Conservation (phyloP, 37 sponge, comb jelly and placozoan species). For the Diacarnus erythraeanus region DNA sequence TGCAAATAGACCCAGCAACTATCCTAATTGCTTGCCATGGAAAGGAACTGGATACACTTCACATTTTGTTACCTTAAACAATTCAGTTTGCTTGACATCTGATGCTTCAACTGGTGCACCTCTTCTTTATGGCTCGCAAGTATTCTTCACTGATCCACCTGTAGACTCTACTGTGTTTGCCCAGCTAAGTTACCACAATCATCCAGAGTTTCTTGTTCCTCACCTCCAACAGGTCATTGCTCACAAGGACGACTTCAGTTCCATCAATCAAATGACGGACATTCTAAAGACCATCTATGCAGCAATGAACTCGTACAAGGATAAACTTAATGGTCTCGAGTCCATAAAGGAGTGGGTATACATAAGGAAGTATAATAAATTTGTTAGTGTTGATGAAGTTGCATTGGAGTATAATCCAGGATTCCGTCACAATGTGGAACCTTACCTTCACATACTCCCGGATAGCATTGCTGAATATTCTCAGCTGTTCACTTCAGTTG, state of each 20-base stretch:
- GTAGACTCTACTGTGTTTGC: not conserved
- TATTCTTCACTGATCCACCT: constrained; percentile 9
- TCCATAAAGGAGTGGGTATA: constrained; percentile 34
- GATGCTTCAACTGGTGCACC: not conserved
- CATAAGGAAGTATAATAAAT: constrained; percentile 23
- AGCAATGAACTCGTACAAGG: not conserved
- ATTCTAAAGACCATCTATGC: constrained; percentile 9
- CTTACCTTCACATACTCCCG: constrained; percentile 46
- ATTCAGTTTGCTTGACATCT: not conserved
- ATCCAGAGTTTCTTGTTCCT: not conserved
- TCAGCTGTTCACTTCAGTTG: constrained; percentile 31
- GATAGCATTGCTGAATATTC: constrained; percentile 10
- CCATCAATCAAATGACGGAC: not conserved
- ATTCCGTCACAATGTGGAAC: constrained; percentile 34
- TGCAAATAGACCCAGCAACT: constrained; percentile 14
- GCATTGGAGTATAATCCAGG: constrained; percentile 18
- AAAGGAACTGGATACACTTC: constrained; percentile 27
- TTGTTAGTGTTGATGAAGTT: constrained; percentile 24
- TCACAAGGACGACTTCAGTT: constrained; percentile 7
- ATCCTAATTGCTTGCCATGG: constrained; percentile 45
- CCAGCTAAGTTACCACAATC: not conserved
- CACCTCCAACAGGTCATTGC: constrained; percentile 18
- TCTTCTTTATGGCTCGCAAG: constrained; percentile 44
- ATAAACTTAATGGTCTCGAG: not conserved
- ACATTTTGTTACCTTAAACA: constrained; percentile 21